phyloP scores from a whole-genome alignment of 2,113 vertebrate species.

The Phrynocephalus versicolor region DNA sequence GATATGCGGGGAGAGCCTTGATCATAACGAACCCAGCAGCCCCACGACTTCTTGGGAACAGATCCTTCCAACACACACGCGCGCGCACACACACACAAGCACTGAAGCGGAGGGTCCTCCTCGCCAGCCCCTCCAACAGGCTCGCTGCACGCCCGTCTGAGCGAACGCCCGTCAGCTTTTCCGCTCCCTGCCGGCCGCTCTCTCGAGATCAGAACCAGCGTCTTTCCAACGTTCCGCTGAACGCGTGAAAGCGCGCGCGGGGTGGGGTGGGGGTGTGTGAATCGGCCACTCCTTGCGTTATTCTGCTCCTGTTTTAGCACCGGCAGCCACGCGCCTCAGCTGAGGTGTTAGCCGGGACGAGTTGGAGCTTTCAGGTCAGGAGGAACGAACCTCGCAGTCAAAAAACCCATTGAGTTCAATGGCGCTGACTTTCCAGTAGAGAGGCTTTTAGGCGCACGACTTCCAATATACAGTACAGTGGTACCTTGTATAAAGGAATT shows the following conservation, averaged over 20 bases:
- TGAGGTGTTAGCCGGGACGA: too few relatives aligned
- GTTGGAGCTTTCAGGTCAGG: not conserved
- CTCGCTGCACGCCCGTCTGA: not conserved
- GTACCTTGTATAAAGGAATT: too few relatives aligned
- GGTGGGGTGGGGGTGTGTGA: too few relatives aligned
- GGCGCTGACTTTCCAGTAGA: not conserved
- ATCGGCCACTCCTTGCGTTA: too few relatives aligned
- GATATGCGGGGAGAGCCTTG: not conserved
- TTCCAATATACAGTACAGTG: too few relatives aligned
- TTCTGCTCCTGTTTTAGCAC: too few relatives aligned
- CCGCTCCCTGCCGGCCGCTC: too few relatives aligned
- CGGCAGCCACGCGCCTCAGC: too few relatives aligned
- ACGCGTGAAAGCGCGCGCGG: too few relatives aligned
- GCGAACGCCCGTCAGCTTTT: not conserved
- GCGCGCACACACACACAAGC: too few relatives aligned
- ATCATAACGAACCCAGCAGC: not conserved
- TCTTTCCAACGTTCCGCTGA: not conserved
- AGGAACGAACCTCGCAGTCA: not conserved
- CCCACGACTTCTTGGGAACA: not conserved
- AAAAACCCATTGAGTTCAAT: not conserved
- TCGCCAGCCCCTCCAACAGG: not conserved
- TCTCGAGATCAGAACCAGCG: not conserved
- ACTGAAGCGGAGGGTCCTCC: not conserved
- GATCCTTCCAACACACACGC: too few relatives aligned
- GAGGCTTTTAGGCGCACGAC: not conserved